Percentiles rank a stretch among this genome's conserved stretches.
Conservation (phyloP, 2,888 invertebrate genomes). For the Busseola fusca region DNA sequence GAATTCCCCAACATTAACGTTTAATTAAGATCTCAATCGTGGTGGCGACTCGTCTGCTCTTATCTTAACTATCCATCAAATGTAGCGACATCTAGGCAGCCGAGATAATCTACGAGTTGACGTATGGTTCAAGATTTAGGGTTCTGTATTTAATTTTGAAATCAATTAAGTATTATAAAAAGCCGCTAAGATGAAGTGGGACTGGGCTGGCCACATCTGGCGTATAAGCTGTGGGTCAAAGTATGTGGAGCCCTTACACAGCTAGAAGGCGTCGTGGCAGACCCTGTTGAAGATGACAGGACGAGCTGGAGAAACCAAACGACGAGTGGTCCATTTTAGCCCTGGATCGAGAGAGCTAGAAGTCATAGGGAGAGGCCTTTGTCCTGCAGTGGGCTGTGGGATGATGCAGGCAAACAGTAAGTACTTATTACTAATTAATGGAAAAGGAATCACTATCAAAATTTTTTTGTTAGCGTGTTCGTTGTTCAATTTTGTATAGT, state of each 20-base stretch:
- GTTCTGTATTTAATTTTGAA: constrained; percentile 31
- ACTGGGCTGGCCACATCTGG: not conserved
- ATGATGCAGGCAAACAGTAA: not conserved
- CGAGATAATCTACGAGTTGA: constrained; percentile 47
- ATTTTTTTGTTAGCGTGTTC: not conserved
- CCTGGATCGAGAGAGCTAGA: not conserved
- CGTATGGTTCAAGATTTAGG: constrained; percentile 31
- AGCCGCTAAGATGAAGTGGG: not conserved
- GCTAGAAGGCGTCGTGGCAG: not conserved
- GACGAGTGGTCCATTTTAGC: not conserved
- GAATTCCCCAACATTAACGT: constrained; percentile 57
- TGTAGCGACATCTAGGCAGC: constrained; percentile 58
- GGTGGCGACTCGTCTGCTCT: constrained; percentile 59
- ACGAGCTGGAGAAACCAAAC: not conserved
- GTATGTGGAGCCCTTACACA: not conserved
- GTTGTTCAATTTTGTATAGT: not conserved
- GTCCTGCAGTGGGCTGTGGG: too few relatives aligned
- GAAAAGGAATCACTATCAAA: not conserved
- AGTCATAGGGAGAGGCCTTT: not conserved
- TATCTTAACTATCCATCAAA: constrained; percentile 69
- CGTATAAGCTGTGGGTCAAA: not conserved
- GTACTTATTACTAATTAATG: not conserved
- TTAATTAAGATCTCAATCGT: constrained; percentile 62
- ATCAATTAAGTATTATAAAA: not conserved
- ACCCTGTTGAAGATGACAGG: not conserved